These are phyloP conservation scores for Alligator sinensis DNA, from an alignment of 2,113 vertebrate genomes.

Conservation along the genomic window DNA sequence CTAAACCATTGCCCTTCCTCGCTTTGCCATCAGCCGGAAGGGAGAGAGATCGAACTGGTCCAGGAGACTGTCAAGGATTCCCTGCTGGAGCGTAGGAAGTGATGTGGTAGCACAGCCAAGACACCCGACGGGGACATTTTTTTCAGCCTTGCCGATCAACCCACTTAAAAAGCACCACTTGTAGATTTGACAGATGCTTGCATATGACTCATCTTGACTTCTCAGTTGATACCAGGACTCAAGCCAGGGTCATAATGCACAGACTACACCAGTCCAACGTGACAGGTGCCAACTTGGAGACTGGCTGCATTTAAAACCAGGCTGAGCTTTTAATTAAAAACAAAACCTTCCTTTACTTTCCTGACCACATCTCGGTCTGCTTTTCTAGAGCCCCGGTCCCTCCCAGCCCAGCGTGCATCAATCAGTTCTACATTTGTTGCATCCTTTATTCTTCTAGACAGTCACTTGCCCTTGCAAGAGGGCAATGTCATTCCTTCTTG, in stretches of 20 bases:
- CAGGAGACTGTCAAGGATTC: conserved; percentile 56
- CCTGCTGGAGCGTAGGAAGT: conserved; percentile 37
- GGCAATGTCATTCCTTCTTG: not conserved
- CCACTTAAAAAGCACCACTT: conserved; percentile 47
- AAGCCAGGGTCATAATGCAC: conserved; percentile 1
- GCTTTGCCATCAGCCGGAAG: conserved; percentile 33
- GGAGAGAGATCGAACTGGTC: conserved; percentile 41
- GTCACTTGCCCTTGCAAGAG: not conserved
- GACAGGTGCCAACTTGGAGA: not conserved
- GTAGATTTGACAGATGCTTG: conserved; percentile 54
- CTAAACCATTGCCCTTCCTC: conserved; percentile 40
- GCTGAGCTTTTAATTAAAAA: not conserved
- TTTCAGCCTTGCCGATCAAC: conserved; percentile 51
- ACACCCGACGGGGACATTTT: conserved; percentile 33
- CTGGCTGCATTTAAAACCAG: not conserved
- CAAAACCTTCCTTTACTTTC: not conserved
- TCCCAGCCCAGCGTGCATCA: not conserved
- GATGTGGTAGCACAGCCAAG: conserved; percentile 37
- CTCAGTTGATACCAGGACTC: conserved; percentile 20
- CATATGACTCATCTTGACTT: conserved; percentile 52
- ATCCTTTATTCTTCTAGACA: not conserved
- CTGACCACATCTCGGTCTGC: not conserved
- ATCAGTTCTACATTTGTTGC: not conserved
- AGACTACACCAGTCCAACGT: not conserved
- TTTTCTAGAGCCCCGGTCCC: not conserved